These are phyloP conservation scores for Myocastor coypus DNA, from an alignment of 2,113 vertebrate genomes.

Conservation along the genomic window DNA sequence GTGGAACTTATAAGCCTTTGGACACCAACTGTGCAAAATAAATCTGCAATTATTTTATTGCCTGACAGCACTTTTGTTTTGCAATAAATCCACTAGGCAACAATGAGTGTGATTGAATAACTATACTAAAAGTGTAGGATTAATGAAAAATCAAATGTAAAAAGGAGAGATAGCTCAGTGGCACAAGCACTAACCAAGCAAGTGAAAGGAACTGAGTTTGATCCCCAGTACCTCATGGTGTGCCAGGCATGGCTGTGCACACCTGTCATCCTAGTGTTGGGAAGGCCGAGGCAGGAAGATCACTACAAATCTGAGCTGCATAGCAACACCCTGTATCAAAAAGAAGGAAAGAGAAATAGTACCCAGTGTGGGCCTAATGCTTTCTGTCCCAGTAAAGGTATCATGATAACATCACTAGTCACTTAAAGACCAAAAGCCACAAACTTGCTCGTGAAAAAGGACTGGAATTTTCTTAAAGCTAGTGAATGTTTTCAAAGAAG, in stretches of 20 bases:
- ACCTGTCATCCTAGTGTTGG: too few relatives aligned
- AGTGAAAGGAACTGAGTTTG: too few relatives aligned
- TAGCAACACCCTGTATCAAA: too few relatives aligned
- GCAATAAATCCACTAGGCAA: neutral
- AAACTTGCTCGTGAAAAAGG: neutral
- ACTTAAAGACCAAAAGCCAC: neutral
- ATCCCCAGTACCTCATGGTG: too few relatives aligned
- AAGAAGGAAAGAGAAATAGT: neutral
- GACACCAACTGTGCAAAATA: neutral
- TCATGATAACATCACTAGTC: neutral
- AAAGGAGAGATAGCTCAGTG: neutral
- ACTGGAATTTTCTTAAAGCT: neutral
- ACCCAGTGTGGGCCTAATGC: neutral
- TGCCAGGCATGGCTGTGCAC: too few relatives aligned
- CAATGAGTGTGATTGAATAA: neutral
- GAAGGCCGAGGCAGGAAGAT: too few relatives aligned
- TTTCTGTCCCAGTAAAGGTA: neutral
- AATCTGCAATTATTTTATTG: neutral
- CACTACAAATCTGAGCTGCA: too few relatives aligned
- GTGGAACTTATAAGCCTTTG: neutral
- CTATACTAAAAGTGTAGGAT: neutral
- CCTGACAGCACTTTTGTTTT: neutral
- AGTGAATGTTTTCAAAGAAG: neutral
- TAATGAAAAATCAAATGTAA: constrained; percentile 7
- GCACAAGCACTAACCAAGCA: too few relatives aligned